A percentile compares a stretch with the other conserved stretches of the same genome.
Conservation (phyloP, 2,113 vertebrate genomes). For the Hydrolagus affinis region DNA sequence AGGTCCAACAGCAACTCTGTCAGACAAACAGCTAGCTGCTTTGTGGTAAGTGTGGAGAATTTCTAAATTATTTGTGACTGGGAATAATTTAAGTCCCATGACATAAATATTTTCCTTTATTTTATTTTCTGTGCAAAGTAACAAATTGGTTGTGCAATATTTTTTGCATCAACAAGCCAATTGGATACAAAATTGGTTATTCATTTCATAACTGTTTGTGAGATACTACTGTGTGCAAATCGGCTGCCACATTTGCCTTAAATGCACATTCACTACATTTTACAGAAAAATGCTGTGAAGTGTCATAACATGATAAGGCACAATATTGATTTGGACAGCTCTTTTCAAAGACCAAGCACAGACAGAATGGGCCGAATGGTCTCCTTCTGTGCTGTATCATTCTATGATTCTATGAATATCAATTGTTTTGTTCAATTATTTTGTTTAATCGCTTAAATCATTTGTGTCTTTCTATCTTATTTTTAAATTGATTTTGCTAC, state of each 20-base stretch:
- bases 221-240: background rate
- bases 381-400: too few relatives aligned
- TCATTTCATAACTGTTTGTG: background rate
- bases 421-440: too few relatives aligned
- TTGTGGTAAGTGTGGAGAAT: constrained; percentile 70
- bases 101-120: background rate
- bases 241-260: too few relatives aligned
- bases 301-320: too few relatives aligned
- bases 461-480: background rate
- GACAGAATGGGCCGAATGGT: too few relatives aligned
- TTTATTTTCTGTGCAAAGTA: background rate
- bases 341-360: too few relatives aligned
- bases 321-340: too few relatives aligned
- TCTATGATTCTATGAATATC: too few relatives aligned
- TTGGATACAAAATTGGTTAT: background rate
- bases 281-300: too few relatives aligned
- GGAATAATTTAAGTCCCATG: background rate
- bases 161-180: background rate
- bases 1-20: constrained; percentile 71
- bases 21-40: constrained; percentile 91
- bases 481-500: too few relatives aligned
- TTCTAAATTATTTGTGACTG: background rate
- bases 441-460: constrained; percentile 34
- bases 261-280: too few relatives aligned
- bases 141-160: background rate